Conservation (phyloP, 2,113 vertebrate genomes). For the Oceanodroma tethys region DNA sequence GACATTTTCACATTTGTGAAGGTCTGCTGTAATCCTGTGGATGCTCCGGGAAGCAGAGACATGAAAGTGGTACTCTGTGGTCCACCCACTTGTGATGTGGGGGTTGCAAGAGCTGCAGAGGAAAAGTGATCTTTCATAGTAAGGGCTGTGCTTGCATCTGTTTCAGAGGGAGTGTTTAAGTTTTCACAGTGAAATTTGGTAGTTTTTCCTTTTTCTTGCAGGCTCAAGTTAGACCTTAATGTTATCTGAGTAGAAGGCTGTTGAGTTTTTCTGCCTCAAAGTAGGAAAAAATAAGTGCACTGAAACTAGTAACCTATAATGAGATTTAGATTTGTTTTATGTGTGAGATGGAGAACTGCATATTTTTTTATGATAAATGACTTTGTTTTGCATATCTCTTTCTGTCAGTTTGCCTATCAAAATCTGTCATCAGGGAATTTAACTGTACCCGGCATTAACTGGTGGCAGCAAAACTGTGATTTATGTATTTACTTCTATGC, state of each 20-base stretch:
- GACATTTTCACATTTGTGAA: background rate
- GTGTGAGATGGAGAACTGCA: background rate
- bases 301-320: background rate
- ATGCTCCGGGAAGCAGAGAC: background rate
- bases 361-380: conserved; percentile 14
- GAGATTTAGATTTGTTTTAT: conserved; percentile 21
- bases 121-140: background rate
- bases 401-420: conserved; percentile 49
- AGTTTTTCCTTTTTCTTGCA: background rate
- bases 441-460: conserved; percentile 27
- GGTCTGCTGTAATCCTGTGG: background rate
- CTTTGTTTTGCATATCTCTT: conserved; percentile 34
- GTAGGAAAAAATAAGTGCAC: background rate
- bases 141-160: background rate
- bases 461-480: conserved; percentile 34
- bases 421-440: background rate
- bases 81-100: background rate
- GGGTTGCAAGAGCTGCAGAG: background rate
- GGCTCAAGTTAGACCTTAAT: background rate
- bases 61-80: background rate
- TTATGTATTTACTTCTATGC: conserved; percentile 45
- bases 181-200: background rate
- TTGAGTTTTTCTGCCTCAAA: background rate
- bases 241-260: background rate
- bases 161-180: background rate